Percentiles rank a stretch among this genome's conserved stretches.
phyloP scores from a whole-genome alignment of 2,113 vertebrate genomes.

The Sander lucioperca region DNA sequence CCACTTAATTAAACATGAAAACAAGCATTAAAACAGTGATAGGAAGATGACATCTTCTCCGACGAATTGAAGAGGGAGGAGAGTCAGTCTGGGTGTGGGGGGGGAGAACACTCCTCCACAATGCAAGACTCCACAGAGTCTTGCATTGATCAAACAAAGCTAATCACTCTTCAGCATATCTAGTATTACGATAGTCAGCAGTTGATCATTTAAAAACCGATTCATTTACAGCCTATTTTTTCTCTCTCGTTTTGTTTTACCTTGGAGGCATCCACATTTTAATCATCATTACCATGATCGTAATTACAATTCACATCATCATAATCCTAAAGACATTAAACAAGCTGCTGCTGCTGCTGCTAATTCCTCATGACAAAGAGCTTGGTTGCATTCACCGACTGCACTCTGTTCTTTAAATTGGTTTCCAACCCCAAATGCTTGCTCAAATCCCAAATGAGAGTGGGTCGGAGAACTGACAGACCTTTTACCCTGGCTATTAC shows the following conservation, averaged over 20 bases:
- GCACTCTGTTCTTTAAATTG: conserved; percentile 53
- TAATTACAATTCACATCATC: conserved; percentile 78
- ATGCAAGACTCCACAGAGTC: no score
- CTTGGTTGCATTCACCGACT: conserved; percentile 49
- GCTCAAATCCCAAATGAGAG: conserved; percentile 52
- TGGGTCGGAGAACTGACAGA: conserved; percentile 41
- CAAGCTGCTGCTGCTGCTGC: conserved; percentile 67
- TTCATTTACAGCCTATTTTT: conserved; percentile 57
- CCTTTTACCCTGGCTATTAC: conserved; percentile 37
- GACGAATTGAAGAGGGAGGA: conserved; percentile 1
- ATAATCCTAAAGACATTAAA: conserved; percentile 80
- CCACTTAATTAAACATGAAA: conserved; percentile 2
- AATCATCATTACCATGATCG: conserved; percentile 75
- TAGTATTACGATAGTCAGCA: conserved; percentile 35
- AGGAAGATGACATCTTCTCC: conserved; percentile 7
- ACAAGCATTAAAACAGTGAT: no score
- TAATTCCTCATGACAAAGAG: conserved; percentile 76
- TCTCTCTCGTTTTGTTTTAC: conserved; percentile 69
- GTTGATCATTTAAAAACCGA: conserved; percentile 62
- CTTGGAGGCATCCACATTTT: conserved; percentile 74
- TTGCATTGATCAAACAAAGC: conserved; percentile 16
- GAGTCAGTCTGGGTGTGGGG: background rate
- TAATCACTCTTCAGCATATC: conserved; percentile 33
- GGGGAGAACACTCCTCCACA: background rate
- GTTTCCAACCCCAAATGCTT: conserved; percentile 39